phyloP scores from a whole-genome alignment of 1,140 invertebrate genomes.

The Trichogramma pretiosum region DNA sequence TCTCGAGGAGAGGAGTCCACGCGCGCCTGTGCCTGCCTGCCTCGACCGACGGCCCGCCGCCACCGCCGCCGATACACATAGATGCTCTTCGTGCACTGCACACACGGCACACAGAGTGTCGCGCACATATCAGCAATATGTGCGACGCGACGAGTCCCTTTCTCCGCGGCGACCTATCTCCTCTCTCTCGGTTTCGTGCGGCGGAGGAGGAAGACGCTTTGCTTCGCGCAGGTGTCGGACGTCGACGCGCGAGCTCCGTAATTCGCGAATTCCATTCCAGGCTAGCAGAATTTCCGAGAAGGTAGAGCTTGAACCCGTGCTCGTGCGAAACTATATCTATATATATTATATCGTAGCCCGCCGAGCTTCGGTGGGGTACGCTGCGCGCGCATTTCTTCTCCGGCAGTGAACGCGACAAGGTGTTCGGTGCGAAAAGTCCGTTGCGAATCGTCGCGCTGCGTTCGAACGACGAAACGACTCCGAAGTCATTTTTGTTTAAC shows the following conservation, averaged over 20 bases:
- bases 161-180: too few species aligned
- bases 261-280: conserved; percentile 37
- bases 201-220: conserved; percentile 21
- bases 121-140: too few species aligned
- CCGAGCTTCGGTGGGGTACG: neutral
- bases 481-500: too few species aligned
- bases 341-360: neutral
- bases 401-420: too few species aligned
- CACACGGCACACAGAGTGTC: too few species aligned
- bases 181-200: neutral
- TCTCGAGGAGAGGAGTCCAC: too few species aligned
- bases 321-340: neutral
- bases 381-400: neutral
- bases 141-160: too few species aligned
- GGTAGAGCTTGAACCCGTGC: too few species aligned
- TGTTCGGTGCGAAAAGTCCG: too few species aligned
- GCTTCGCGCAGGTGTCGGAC: conserved; percentile 25
- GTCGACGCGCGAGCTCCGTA: conserved; percentile 38
- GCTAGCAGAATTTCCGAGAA: conserved; percentile 9
- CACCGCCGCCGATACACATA: conserved; percentile 3
- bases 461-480: too few species aligned
- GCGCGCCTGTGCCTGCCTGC: too few species aligned
- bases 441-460: too few species aligned
- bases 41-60: neutral
- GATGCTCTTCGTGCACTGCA: neutral